Evolutionary conservation across 1,140 invertebrate species (phyloP), one percentile per base, ranked within the genome.

Genomic region (Euura saliciscinereae): DNA sequence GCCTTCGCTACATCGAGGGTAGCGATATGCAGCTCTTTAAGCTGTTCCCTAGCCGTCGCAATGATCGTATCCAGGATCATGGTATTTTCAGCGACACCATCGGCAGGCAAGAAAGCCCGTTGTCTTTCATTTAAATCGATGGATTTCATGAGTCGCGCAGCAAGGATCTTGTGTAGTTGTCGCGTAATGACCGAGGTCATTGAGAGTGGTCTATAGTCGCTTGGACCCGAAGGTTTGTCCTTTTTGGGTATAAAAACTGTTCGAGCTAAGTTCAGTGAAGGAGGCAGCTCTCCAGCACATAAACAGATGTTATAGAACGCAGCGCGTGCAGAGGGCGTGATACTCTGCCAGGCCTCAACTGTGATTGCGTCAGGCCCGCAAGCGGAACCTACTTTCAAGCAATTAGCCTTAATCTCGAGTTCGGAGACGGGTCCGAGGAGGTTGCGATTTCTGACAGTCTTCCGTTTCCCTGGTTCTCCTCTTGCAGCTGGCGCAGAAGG

Each of bases 31-130:
- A 51, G 1, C 46, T 51, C 1, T 6, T 11, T 6, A 7, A 6
- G 91, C 90, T 91, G 90, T 91, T 92, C 91, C 91, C 88, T 91
- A 88, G 90, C 92, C 92, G 88, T 94, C 90, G 93, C 92, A 89
- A 78, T 65, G 2, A 77, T 69, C 2, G 69, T 65, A 10, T 76
- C 76, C 0, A 80, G 42, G 4, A 68, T 10, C 1, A 73, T 68
- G 0, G 72, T 74, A 10, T 81, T 80, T 4, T 76, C 65, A 0
- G 68, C 71, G 42, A 76, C 74, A 0, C 78, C 78, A 73, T 81
- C 80, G 1, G 68, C 46, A 0, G 75, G 68, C 1, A 74, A 1
- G 7, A 80, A 81, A 0, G 59, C 78, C 7, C 71, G 51, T 65
- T 80, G 77, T 3, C 75, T 45, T 3, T 64, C 3, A 28, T 78